These are phyloP conservation scores for Ptychobarbus kaznakovi DNA, from an alignment of 2,797 vertebrate genomes.

Conservation along the genomic window DNA sequence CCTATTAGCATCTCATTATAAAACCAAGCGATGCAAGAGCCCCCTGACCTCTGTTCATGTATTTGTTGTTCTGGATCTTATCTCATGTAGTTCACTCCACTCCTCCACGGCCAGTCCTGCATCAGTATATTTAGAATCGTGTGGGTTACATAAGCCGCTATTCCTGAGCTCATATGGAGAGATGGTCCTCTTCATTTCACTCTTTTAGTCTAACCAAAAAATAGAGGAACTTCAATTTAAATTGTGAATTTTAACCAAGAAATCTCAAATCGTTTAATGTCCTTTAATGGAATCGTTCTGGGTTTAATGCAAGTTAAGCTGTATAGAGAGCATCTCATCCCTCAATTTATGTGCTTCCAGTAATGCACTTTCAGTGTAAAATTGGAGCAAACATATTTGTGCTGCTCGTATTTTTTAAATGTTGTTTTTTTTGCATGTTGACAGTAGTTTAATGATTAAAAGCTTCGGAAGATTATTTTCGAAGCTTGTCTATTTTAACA, in stretches of 20 bases:
- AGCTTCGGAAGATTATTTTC: too few relatives aligned
- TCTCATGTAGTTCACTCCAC: conserved; percentile 41
- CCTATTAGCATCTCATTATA: conserved; percentile 46
- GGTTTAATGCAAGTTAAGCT: background rate
- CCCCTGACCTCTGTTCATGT: conserved; percentile 41
- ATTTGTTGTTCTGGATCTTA: conserved; percentile 42
- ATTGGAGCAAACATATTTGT: background rate
- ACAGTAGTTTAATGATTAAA: background rate
- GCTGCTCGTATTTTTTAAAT: background rate
- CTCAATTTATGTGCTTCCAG: background rate
- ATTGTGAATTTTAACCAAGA: background rate
- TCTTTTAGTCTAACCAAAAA: conserved; percentile 18
- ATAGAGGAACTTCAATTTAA: background rate
- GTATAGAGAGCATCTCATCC: background rate
- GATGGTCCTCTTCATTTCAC: conserved; percentile 17
- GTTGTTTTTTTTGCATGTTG: background rate
- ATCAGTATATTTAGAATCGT: conserved; percentile 49
- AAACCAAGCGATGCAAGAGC: conserved; percentile 16
- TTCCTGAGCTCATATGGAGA: conserved; percentile 24
- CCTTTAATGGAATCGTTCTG: background rate
- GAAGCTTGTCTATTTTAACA: background rate
- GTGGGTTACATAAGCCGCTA: conserved; percentile 47
- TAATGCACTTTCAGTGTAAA: background rate
- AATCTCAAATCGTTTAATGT: background rate
- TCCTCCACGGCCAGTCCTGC: conserved; percentile 44